Evolutionary conservation across 2,113 vertebrate genomes (phyloP).

Genomic region (Spea multiplicata): DNA sequence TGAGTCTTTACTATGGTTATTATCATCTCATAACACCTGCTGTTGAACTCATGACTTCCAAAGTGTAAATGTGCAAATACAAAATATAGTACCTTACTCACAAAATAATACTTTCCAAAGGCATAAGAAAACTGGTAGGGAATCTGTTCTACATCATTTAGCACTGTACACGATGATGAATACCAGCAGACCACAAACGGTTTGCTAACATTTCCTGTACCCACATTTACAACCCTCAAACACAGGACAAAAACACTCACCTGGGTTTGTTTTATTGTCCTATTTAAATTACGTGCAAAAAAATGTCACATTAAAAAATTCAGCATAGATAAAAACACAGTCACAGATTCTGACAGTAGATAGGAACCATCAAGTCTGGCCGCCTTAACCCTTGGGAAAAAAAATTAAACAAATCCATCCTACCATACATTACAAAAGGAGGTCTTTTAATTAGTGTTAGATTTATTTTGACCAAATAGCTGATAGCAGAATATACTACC

Average conservation of each 20-base stretch:
- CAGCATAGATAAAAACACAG: conserved; percentile 16
- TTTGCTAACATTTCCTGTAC: conserved; percentile 49
- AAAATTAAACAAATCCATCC: too few species aligned
- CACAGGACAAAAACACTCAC: conserved; percentile 49
- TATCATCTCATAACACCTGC: conserved; percentile 50
- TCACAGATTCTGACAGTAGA: not conserved
- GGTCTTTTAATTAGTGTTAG: too few species aligned
- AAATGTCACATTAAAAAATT: conserved; percentile 43
- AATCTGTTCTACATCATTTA: conserved; percentile 50
- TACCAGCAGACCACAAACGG: conserved; percentile 47
- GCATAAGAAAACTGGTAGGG: conserved; percentile 42
- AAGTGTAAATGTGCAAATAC: conserved; percentile 50
- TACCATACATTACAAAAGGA: too few species aligned
- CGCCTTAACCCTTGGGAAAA: not conserved
- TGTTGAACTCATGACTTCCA: conserved; percentile 50
- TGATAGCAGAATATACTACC: too few species aligned
- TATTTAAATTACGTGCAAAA: conserved; percentile 35
- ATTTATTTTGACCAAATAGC: too few species aligned
- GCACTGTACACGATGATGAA: conserved; percentile 48
- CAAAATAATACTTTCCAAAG: conserved; percentile 47
- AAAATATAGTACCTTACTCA: conserved; percentile 40
- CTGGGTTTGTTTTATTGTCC: conserved; percentile 46
- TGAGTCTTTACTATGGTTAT: conserved; percentile 47
- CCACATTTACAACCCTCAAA: conserved; percentile 48
- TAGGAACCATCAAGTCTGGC: not conserved